These are phyloP conservation scores for Nasonia longicornis DNA, from an alignment of 1,140 invertebrate genomes.

Conservation along the genomic window DNA sequence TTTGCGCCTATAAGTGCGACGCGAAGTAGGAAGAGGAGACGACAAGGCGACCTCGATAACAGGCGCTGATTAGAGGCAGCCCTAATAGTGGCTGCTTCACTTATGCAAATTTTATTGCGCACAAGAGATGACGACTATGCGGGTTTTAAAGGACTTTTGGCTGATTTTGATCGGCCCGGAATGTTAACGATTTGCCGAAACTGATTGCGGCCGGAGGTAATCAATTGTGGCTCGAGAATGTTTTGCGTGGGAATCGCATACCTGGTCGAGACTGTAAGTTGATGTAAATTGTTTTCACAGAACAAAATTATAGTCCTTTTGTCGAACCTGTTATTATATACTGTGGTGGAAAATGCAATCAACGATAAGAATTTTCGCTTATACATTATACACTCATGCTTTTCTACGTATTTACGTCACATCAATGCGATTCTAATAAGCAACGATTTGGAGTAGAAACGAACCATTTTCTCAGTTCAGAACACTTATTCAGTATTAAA, in stretches of 20 bases:
- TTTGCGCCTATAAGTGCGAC: neutral
- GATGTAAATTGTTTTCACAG: too few relatives aligned
- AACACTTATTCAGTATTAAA: neutral
- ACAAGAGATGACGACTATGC: neutral
- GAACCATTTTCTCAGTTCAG: neutral
- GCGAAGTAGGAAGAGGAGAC: neutral
- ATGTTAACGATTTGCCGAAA: neutral
- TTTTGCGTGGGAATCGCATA: neutral
- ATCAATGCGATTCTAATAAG: too few relatives aligned
- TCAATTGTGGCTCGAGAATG: neutral
- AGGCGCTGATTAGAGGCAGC: neutral
- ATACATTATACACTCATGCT: too few relatives aligned
- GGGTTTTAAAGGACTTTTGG: neutral
- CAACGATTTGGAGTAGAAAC: neutral
- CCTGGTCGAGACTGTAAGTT: too few relatives aligned
- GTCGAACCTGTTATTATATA: too few relatives aligned
- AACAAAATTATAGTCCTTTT: too few relatives aligned
- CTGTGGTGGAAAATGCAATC: too few relatives aligned
- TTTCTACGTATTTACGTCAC: too few relatives aligned
- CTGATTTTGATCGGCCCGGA: neutral
- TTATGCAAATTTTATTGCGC: constrained; percentile 13
- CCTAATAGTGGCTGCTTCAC: neutral
- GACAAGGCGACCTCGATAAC: constrained; percentile 2
- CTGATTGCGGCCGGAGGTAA: neutral
- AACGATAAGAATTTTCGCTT: too few relatives aligned